These are phyloP conservation scores for Cosmopolites sordidus DNA, from an alignment of 2,888 invertebrate species.

Conservation along the genomic window DNA sequence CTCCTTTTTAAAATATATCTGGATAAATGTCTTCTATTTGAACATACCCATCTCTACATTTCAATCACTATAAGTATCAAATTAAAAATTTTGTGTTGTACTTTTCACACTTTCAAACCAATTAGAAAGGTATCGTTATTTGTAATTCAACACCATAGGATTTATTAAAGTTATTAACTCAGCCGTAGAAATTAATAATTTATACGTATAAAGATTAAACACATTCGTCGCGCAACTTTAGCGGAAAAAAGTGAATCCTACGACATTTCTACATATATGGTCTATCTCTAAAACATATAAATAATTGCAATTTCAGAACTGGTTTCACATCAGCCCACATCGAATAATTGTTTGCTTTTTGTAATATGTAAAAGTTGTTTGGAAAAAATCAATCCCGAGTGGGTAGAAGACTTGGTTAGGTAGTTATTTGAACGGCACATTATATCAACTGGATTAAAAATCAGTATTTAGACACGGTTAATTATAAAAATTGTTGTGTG, in stretches of 20 bases:
- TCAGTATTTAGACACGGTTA: constrained; percentile 18
- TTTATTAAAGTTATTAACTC: constrained; percentile 26
- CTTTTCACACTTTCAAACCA: constrained; percentile 17
- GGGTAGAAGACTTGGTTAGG: constrained; percentile 31
- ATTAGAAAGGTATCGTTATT: constrained; percentile 16
- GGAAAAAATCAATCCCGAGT: constrained; percentile 33
- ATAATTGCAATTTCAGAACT: constrained; percentile 45
- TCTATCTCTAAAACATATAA: constrained; percentile 41
- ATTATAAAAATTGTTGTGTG: background rate
- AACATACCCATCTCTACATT: too few relatives aligned
- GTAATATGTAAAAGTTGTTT: constrained; percentile 34
- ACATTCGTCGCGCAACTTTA: constrained; percentile 29
- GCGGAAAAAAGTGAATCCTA: constrained; percentile 37
- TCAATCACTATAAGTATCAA: too few relatives aligned
- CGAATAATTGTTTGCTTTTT: constrained; percentile 35
- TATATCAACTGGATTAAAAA: constrained; percentile 19
- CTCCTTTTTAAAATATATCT: too few relatives aligned
- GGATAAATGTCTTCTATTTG: too few relatives aligned
- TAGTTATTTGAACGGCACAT: constrained; percentile 20
- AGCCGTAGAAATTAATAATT: constrained; percentile 19
- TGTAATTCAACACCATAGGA: constrained; percentile 28
- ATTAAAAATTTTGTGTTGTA: constrained; percentile 10
- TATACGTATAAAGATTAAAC: constrained; percentile 22
- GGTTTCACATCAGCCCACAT: constrained; percentile 43
- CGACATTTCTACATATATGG: constrained; percentile 39